These are phyloP conservation scores for Palythoa grandiflora DNA, from an alignment of 92 coral and sea anemone genomes.

Conservation along the genomic window DNA sequence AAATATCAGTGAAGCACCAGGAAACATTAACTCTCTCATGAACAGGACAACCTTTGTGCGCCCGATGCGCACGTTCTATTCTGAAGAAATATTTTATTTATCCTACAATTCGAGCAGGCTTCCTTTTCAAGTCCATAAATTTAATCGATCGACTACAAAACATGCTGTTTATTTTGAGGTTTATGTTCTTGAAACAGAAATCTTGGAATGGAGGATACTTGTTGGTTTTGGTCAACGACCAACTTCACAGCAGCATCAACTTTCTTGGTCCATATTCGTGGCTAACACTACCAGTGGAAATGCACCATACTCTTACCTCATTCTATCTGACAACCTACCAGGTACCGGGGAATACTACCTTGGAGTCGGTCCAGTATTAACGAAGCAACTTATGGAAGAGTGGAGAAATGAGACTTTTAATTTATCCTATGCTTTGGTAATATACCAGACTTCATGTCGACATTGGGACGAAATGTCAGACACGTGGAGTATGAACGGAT, in stretches of 20 bases:
- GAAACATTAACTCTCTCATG: constrained; percentile 45
- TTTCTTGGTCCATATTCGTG: constrained; percentile 55
- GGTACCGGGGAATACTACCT: constrained; percentile 52
- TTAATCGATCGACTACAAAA: constrained; percentile 61
- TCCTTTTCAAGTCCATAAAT: constrained; percentile 48
- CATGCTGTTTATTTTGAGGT: constrained; percentile 66
- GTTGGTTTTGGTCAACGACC: constrained; percentile 55
- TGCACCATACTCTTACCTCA: constrained; percentile 26
- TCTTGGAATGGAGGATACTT: constrained; percentile 63
- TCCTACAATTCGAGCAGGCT: constrained; percentile 14
- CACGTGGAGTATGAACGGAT: constrained; percentile 69
- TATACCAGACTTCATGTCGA: constrained; percentile 77
- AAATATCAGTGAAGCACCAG: constrained; percentile 48
- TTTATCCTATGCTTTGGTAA: constrained; percentile 74
- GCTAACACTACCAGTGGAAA: constrained; percentile 37
- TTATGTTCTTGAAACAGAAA: constrained; percentile 41
- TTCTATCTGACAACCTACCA: neutral
- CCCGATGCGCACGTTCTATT: neutral
- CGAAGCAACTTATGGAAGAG: constrained; percentile 8
- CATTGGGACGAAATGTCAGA: constrained; percentile 72
- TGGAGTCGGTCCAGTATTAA: constrained; percentile 37
- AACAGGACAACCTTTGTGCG: constrained; percentile 19
- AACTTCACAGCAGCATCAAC: constrained; percentile 42
- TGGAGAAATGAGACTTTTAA: constrained; percentile 46
- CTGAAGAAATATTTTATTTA: constrained; percentile 16